phyloP scores from a whole-genome alignment of 2,888 invertebrate species.

The Apantesis nais region DNA sequence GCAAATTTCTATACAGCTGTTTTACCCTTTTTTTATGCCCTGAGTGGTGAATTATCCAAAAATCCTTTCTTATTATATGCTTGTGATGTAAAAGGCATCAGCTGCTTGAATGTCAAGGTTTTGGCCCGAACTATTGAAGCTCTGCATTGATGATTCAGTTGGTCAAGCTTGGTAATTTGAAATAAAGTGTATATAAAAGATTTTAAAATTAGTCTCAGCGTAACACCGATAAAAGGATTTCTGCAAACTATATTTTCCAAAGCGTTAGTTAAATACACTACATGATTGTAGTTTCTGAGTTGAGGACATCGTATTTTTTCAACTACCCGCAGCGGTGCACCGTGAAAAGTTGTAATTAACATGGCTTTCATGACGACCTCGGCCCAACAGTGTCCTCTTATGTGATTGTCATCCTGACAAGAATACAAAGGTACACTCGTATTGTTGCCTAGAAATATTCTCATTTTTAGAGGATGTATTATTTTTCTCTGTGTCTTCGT shows the following conservation, averaged over 20 bases:
- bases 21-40: too few relatives aligned
- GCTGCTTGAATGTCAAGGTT: background rate
- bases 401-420: slow-evolving; percentile 62
- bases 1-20: too few relatives aligned
- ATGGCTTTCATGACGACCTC: slow-evolving; percentile 63
- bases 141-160: too few relatives aligned
- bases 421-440: slow-evolving; percentile 53
- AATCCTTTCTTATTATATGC: too few relatives aligned
- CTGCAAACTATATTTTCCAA: slow-evolving; percentile 41
- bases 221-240: slow-evolving; percentile 40
- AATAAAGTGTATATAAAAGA: background rate
- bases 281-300: slow-evolving; percentile 42
- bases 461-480: slow-evolving; percentile 13
- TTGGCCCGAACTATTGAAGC: background rate
- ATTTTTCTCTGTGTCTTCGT: background rate
- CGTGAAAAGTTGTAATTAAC: slow-evolving; percentile 73
- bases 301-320: slow-evolving; percentile 64
- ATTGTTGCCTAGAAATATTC: slow-evolving; percentile 56
- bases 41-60: too few relatives aligned
- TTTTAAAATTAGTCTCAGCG: background rate
- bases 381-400: slow-evolving; percentile 59
- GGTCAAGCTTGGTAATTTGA: background rate
- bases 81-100: too few relatives aligned
- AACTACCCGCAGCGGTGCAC: slow-evolving; percentile 52
- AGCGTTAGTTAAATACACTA: slow-evolving; percentile 55